phyloP scores from a whole-genome alignment of 2,113 vertebrate species.

The Prionailurus viverrinus region DNA sequence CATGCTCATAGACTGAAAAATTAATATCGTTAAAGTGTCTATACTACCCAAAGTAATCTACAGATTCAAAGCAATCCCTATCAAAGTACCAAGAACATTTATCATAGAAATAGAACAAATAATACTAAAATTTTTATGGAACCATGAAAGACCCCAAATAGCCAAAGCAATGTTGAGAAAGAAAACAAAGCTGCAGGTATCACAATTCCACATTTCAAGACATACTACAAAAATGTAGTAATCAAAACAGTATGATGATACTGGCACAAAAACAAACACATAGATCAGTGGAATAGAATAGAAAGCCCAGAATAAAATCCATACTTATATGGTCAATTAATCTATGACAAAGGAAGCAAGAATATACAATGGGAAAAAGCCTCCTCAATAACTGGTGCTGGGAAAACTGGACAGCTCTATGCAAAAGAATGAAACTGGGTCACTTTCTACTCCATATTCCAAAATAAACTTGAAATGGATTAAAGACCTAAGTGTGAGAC shows the following conservation, averaged over 20 bases:
- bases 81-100: background rate
- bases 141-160: background rate
- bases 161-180: background rate
- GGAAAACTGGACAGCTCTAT: background rate
- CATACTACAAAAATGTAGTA: background rate
- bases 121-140: background rate
- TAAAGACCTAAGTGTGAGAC: background rate
- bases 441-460: background rate
- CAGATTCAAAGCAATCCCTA: background rate
- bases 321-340: background rate
- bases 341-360: background rate
- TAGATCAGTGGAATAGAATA: background rate
- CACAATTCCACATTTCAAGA: background rate
- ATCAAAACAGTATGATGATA: background rate
- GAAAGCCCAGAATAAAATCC: background rate
- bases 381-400: background rate
- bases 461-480: background rate
- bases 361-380: background rate
- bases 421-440: background rate
- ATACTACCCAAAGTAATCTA: background rate
- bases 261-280: background rate
- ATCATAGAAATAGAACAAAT: background rate
- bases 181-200: background rate
- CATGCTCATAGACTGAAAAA: background rate
- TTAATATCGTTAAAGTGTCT: background rate